Evolutionary conservation across 2,888 invertebrate genomes (phyloP), one percentile per base, ranked within the genome.

Genomic region (Chouioia cunea): DNA sequence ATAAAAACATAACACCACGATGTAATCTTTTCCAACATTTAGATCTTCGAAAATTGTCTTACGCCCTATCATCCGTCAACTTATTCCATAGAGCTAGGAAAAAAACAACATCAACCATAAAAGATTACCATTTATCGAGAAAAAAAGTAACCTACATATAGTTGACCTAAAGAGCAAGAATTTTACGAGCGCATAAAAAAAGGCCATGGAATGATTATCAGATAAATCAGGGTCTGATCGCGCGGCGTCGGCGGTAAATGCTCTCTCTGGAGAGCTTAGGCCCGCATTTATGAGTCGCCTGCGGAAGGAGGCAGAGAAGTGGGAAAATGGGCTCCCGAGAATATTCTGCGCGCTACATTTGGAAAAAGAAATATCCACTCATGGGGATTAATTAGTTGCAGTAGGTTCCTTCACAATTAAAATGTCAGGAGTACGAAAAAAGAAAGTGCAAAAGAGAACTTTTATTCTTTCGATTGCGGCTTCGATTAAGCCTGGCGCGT

Each of bases 261-360:
- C 73, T 74, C 76, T 79, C 78, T 73, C 75, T 58, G 73, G 70
- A 71, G 75, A 74, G 18, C 46, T 36, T 23, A 36, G 36, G 56
- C 8, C 16, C 2, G 54, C 22, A 27, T 56, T 56, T 54, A 64
- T 54, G 54, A 64, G 62, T 23, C 8, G 43, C 50, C 44, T 27
- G 46, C 54, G 12, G 43, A n/a, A 12, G 23, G 43, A 36, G 15
- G 75, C 77, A 77, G 77, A 77, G 78, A 80, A 79, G 78, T 79
- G 76, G 79, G 79, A 81, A 83, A 83, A 82, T 83, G 81, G 83
- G 80, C 82, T 82, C 82, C 75, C 73, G 80, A 78, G 82, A 79
- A 81, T 79, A 83, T 83, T 83, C 79, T 80, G 81, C 80, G 79
- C 16, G 58, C 18, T 20, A 4, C 8, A 27, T 23, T 20, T 4